Evolutionary conservation across 2,797 vertebrate genomes (phyloP).

Genomic region (Epinephelus coioides): DNA sequence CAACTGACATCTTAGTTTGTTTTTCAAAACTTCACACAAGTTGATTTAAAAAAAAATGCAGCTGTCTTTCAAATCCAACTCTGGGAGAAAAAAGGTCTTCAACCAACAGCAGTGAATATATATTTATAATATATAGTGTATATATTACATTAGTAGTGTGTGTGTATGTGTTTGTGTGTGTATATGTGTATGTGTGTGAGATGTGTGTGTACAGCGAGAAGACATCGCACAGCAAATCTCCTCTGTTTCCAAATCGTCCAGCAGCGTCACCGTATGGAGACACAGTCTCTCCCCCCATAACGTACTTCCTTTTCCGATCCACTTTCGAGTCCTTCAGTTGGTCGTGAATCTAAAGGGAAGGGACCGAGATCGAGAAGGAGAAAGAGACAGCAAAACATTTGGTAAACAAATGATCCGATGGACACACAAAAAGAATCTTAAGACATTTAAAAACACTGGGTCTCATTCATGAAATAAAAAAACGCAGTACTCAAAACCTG

Average conservation of each 20-base stretch:
- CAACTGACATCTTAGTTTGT: neutral
- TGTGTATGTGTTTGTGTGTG: conserved; percentile 64
- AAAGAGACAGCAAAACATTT: conserved; percentile 47
- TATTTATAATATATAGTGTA: conserved; percentile 62
- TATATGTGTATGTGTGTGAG: conserved; percentile 46
- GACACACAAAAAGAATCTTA: conserved; percentile 2
- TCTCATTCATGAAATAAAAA: too few species aligned
- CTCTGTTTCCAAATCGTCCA: conserved; percentile 53
- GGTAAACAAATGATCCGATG: conserved; percentile 9
- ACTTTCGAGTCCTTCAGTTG: conserved; percentile 55
- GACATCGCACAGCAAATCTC: conserved; percentile 81
- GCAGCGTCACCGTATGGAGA: conserved; percentile 60
- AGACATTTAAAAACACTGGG: too few species aligned
- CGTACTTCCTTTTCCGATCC: neutral
- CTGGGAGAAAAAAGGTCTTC: conserved; percentile 23
- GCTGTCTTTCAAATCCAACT: neutral
- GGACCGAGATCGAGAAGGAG: neutral
- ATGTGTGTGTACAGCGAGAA: conserved; percentile 64
- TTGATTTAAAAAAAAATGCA: conserved; percentile 8
- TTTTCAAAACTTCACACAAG: conserved; percentile 1
- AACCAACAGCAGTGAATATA: conserved; percentile 71
- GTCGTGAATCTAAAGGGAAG: conserved; percentile 67
- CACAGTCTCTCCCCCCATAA: conserved; percentile 59
- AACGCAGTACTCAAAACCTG: too few species aligned
- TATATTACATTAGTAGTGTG: conserved; percentile 78